Evolutionary conservation across 1,140 invertebrate genomes (phyloP), one percentile per base, ranked within the genome.

Genomic region (Achatina immaculata): DNA sequence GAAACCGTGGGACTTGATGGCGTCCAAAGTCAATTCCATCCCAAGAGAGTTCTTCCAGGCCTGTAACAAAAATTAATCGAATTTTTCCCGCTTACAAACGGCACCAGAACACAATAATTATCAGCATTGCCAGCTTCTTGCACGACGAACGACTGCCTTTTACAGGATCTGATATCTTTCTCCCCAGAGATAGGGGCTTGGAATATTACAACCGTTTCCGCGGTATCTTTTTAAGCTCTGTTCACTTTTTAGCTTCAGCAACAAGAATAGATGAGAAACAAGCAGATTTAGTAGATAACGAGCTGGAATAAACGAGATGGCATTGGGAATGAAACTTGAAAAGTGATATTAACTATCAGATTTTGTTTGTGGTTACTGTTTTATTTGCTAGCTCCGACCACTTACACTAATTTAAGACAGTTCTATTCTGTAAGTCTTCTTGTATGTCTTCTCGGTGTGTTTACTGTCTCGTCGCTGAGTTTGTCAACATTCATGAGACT

Each of bases 51-150:
- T 62, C 21, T 51, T 48, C 34, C 42, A 51, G 21, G 71, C 28
- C 71, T 34, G 24, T 11, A 51, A 34, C 40, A 43, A 45, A 48
- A 73, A 6, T 73, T 73, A 73, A 73, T 73, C 71, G 71, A 73
- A 73, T 73, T 73, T 73, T 36, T 11, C 71, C 43, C 71, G 45
- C 43, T 48, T 73, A 51, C 42, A 73, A 14, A 45, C 11, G 71
- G 43, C 71, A 43, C 31, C 71, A 31, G 40, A 31, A 11, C 42
- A 28, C 43, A 34, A 45, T 73, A 43, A 66, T 78, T 66, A 66
- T 66, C 62, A 24, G 48, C 68, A 38, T 71, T 31, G 66, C 11
- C 78, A n/a, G 65, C 21, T 36, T 36, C 68, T 45, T 55, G 48
- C 34, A 40, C 55, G 38, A 9, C 19, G 40, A 45, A 40, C 66